Evolutionary conservation across 2,888 invertebrate species (phyloP).

Genomic region (Drosophila vallismaia): DNA sequence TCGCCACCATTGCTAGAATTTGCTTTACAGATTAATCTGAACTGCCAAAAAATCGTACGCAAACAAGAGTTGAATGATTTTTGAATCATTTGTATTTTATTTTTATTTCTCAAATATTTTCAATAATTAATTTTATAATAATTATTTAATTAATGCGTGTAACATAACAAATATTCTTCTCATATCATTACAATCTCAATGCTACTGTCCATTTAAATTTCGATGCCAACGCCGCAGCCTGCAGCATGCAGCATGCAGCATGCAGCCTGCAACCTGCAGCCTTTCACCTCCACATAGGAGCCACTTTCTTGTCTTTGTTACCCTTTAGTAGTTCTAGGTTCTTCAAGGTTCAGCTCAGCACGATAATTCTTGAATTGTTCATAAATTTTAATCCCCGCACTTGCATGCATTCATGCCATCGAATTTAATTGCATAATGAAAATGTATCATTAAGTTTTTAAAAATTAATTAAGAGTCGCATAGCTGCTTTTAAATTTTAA

Average conservation of each 20-base stretch:
- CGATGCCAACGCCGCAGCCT: conserved; percentile 35
- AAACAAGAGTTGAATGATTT: conserved; percentile 65
- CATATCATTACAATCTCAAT: conserved; percentile 56
- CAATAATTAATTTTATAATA: conserved; percentile 80
- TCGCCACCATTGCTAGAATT: too few relatives aligned
- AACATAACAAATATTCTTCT: conserved; percentile 80
- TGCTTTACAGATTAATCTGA: too few relatives aligned
- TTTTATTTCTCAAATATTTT: conserved; percentile 80
- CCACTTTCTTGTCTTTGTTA: conserved; percentile 1
- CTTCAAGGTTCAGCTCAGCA: conserved; percentile 32
- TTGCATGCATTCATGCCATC: conserved; percentile 42
- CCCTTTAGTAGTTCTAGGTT: conserved; percentile 42
- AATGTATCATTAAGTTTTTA: conserved; percentile 56
- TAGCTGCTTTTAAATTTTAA: conserved; percentile 42
- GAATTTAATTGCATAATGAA: conserved; percentile 63
- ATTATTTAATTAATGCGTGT: conserved; percentile 81
- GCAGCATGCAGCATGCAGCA: background rate
- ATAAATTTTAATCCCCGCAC: conserved; percentile 25
- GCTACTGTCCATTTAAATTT: conserved; percentile 58
- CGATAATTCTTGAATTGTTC: conserved; percentile 31
- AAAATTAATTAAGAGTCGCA: conserved; percentile 50
- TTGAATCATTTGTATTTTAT: conserved; percentile 73
- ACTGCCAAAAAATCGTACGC: background rate
- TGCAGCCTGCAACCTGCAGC: conserved; percentile 20
- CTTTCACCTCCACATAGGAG: conserved; percentile 24